Base-by-base conservation (phyloP, 2,113 vertebrate genomes). In the Tychaedon coryphoeus region DNA sequence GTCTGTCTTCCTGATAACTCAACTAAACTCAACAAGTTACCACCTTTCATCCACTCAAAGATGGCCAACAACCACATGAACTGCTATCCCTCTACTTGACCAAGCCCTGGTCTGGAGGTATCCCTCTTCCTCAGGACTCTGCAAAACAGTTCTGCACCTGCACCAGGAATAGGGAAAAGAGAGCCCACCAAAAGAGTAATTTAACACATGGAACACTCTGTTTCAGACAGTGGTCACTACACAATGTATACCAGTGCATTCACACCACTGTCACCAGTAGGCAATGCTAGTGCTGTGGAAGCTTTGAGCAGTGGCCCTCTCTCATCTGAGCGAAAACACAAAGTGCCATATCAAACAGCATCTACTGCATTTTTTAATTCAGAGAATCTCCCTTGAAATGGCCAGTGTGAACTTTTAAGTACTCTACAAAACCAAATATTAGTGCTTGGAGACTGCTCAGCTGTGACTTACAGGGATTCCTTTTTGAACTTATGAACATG, bases 191-290 rank as follows among this genome's bases (percentile, higher is more conserved):
- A 62, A 20, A 2, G 5, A 65, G 13, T 33, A 28, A 69, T n/a
- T 87, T 53, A 78, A 50, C 19, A 45, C 34, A 38, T 5, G 8
- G 9, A 42, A 62, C 13, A 26, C 51, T 54, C 19, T 77, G 15
- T 6, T 77, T 66, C 20, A 71, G 28, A 84, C 42, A 65, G 36
- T 6, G 20, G 65, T 67, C 77, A 45, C 61, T 47, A 47, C 19
- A 45, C 19, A 28, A 7, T 2, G 9, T 25, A 14, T 8, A 85
- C 25, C 53, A 53, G 15, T 36, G 61, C 0, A 0, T n/a, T 94
- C 34, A 24, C 13, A 43, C 22, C 40, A 34, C 29, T 54, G 47
- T 38, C 45, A 57, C 24, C 36, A 65, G 47, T 1, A 73, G 14
- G 31, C 36, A 92, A 56, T 36, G 48, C 38, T 38, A 58, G 24